Evolutionary conservation across 2,888 invertebrate species (phyloP), one percentile per base, ranked within the genome.

Genomic region (Diarsia brunnea): DNA sequence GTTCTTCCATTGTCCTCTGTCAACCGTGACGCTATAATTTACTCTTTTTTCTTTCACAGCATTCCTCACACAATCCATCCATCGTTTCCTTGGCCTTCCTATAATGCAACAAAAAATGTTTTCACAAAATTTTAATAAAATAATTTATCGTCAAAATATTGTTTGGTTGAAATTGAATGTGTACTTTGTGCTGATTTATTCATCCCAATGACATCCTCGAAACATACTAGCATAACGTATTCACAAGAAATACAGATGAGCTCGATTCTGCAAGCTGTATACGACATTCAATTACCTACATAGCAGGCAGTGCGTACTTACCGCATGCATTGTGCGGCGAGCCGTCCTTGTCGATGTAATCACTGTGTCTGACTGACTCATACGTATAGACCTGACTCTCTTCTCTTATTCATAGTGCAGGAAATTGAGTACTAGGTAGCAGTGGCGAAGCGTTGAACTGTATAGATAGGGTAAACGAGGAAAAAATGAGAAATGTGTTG

Each of bases 281-380:
- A 75, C 87, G 90, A 90, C 91, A 90, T 90, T 90, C 91, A 89
- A 92, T 92, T 91, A 90, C 87, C 81, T 84, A 82, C 61, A 76
- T 77, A 76, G 31, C 76, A 68, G 53, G 66, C 63, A 75, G 63
- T 85, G 75, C 79, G 82, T 79, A 65, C 76, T 69, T n/a, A 79
- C 71, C 47, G 76, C 72, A 55, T 77, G 85, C 83, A 88, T 86
- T 84, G 85, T 80, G 84, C 82, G 74, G 63, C 65, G 73, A 83
- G n/a, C 70, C 75, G 75, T 70, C 38, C 72, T 24, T 47, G 60
- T 47, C 24, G 65, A 43, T 79, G 71, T 66, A 65, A 79, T 71
- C 66, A 67, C 38, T 45, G 53, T 43, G 58, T 60, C 27, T 70
- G 51, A 11, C 49, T 51, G 71, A 49, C 11, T 71, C 31, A 19